A percentile compares a stretch with the other conserved stretches of the same genome.
These are phyloP conservation scores for Esox masquinongy DNA, from an alignment of 2,797 vertebrate genomes.

Conservation along the genomic window DNA sequence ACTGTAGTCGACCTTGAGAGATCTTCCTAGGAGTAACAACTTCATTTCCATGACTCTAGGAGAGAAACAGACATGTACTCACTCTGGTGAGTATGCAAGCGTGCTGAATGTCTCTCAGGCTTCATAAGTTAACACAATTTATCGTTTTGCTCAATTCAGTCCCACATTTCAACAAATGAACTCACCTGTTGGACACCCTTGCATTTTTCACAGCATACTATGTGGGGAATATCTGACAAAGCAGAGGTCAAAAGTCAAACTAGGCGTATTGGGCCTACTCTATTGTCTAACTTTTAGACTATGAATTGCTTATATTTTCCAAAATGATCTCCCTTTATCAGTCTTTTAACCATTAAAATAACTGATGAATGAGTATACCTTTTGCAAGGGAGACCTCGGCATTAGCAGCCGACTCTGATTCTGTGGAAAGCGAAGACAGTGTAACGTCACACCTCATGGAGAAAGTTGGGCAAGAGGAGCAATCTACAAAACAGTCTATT, in stretches of 20 bases:
- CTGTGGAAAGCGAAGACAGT: constrained; percentile 1
- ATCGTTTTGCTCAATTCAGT: background rate
- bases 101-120: background rate
- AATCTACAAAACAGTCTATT: background rate
- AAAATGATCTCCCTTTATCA: background rate
- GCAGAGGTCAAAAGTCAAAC: background rate
- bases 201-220: constrained; percentile 70
- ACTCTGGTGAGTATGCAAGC: background rate
- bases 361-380: constrained; percentile 34
- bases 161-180: background rate
- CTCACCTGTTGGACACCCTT: constrained; percentile 66
- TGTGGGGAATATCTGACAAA: constrained; percentile 46
- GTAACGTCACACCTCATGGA: background rate
- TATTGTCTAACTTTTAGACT: background rate
- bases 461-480: background rate
- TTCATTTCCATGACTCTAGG: constrained; percentile 76
- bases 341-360: background rate
- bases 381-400: constrained; percentile 34
- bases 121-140: background rate
- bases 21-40: constrained; percentile 78
- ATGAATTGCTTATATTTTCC: background rate
- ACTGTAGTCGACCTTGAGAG: constrained; percentile 78
- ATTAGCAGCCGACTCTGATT: constrained; percentile 27
- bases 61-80: constrained; percentile 26
- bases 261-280: background rate